phyloP scores from a whole-genome alignment of 2,797 vertebrate genomes.

The Micromesistius poutassou region DNA sequence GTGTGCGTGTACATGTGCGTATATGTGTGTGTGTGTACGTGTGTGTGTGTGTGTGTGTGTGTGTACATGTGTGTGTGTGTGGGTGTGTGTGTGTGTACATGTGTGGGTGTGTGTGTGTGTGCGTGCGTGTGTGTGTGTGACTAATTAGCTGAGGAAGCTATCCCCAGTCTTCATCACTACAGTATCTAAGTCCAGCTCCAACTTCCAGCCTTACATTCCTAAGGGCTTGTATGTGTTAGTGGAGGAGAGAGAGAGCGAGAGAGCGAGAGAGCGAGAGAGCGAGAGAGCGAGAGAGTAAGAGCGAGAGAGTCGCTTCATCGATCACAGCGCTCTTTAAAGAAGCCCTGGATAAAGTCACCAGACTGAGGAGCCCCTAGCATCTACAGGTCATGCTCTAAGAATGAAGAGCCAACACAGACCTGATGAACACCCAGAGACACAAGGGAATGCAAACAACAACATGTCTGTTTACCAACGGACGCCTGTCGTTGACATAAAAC shows the following conservation, averaged over 20 bases:
- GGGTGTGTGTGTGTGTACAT: neutral
- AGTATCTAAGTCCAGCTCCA: neutral
- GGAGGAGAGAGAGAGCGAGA: neutral
- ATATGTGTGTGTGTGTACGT: no score
- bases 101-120: no score
- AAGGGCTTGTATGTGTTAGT: slow-evolving; percentile 14
- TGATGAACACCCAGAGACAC: neutral
- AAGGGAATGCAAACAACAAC: no score
- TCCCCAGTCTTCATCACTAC: neutral
- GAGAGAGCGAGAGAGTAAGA: neutral
- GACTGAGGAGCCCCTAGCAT: neutral
- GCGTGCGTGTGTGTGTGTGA: no score
- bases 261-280: no score
- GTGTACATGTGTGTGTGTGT: no score
- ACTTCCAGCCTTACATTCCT: slow-evolving; percentile 23
- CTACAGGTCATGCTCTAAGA: neutral
- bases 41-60: no score
- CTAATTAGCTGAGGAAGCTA: slow-evolving; percentile 13
- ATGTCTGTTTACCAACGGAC: no score
- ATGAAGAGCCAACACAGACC: neutral
- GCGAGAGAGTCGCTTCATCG: neutral
- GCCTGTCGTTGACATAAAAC: no score
- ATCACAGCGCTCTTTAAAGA: slow-evolving; percentile 8
- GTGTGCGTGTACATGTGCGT: neutral
- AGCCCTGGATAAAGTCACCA: neutral